Conservation (phyloP, 2,113 vertebrate species). For the Pachyramphus minor region DNA sequence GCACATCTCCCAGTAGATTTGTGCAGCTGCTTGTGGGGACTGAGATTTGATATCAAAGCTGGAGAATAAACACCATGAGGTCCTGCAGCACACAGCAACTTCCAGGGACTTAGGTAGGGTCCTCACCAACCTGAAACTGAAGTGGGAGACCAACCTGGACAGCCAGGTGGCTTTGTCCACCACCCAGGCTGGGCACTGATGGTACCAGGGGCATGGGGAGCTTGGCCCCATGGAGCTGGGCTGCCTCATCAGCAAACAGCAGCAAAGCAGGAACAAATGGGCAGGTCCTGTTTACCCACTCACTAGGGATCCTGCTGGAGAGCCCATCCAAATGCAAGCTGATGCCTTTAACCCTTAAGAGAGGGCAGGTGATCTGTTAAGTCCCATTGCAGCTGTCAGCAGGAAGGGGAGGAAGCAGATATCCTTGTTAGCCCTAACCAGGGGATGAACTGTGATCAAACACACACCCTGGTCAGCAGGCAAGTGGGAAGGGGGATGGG, state of each 20-base stretch:
- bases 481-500: neutral
- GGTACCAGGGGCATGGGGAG: accelerated
- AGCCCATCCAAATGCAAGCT: neutral
- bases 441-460: too few species aligned
- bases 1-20: neutral
- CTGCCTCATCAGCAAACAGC: neutral
- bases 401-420: neutral
- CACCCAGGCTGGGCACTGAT: neutral
- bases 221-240: neutral
- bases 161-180: neutral
- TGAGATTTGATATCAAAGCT: neutral
- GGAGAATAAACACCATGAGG: neutral
- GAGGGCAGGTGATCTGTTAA: neutral
- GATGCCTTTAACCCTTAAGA: neutral
- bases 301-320: neutral
- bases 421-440: neutral
- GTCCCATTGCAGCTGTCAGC: neutral
- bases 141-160: neutral
- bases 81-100: neutral
- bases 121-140: neutral
- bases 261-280: neutral
- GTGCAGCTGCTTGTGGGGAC: neutral
- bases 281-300: neutral
- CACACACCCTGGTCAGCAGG: neutral
- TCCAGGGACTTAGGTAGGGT: neutral